Base-by-base conservation (phyloP, 2,113 vertebrate genomes). In the Typhlomys cinereus region DNA sequence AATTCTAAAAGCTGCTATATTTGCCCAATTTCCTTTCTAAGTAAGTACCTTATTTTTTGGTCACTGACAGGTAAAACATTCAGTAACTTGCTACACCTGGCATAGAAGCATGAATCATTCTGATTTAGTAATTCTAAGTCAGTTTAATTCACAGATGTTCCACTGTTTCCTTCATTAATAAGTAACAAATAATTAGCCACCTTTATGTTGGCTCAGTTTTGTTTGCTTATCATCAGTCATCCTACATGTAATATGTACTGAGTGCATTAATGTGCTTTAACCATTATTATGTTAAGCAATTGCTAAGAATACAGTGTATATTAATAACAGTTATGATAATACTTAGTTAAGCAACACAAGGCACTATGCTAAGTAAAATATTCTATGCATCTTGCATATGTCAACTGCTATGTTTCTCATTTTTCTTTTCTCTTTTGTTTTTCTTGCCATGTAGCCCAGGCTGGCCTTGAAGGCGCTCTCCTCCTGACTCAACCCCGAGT, bases 271-370 rank as follows among this genome's bases (percentile, higher is more conserved):
- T 79, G 7, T 57, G 41, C 70, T 92, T 78, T 82, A 76, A 31
- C 64, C 73, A 57, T 46, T 92, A 52, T 52, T 73, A 62, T 87
- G 61, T 41, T 86, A 66, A 89, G 20, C 85, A 15, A 62, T 84
- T 69, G 20, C 41, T 62, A 34, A 75, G 44, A 62, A 85, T 31
- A 73, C 83, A 44, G 12, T 70, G 59, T 82, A 39, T 70, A 59
- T 52, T 78, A 78, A 27, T 76, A 87, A 39, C 20, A 81, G 21
- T 11, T 41, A 29, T 78, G 44, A n/a, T 66, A 71, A 18, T 75
- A 46, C 34, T 64, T 25, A 86, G 20, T 75, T 71, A 83, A 50
- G 39, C 18, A 50, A 34, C 57, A 25, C 59, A 6, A 74, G 67
- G 3, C 29, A 36, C 59, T 80, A 18, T 87, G 83, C 31, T 90